phyloP scores from a whole-genome alignment of 2,113 vertebrate genomes.

The Columba janthina region DNA sequence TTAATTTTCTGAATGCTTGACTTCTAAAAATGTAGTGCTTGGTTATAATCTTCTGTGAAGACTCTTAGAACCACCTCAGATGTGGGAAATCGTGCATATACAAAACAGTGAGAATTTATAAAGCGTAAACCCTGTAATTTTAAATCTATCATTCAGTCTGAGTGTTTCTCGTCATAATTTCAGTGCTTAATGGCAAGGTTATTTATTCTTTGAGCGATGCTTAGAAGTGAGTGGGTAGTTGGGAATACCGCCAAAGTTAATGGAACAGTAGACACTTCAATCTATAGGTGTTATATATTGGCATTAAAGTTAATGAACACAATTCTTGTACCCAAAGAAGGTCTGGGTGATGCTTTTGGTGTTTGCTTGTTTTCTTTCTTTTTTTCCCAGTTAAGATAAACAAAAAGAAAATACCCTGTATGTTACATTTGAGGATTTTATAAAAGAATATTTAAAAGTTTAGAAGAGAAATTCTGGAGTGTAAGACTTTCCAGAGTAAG shows the following conservation, averaged over 20 bases:
- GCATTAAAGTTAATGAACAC: neutral
- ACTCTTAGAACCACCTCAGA: neutral
- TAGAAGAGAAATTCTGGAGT: neutral
- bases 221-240: neutral
- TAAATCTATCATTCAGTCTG: neutral
- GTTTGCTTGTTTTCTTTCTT: rapidly evolving
- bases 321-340: neutral
- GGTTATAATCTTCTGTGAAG: neutral
- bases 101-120: neutral
- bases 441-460: neutral
- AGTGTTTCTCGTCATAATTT: neutral
- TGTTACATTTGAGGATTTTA: neutral
- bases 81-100: neutral
- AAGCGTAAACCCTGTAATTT: neutral
- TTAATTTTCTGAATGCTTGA: neutral
- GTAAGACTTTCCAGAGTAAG: neutral
- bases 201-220: neutral
- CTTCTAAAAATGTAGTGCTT: neutral
- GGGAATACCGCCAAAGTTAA: neutral
- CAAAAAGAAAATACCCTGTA: neutral
- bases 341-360: neutral
- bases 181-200: neutral
- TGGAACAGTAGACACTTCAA: neutral
- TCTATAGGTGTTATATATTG: neutral
- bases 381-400: neutral